phyloP scores from a whole-genome alignment of 2,797 vertebrate species.

The Ciconia nigra region DNA sequence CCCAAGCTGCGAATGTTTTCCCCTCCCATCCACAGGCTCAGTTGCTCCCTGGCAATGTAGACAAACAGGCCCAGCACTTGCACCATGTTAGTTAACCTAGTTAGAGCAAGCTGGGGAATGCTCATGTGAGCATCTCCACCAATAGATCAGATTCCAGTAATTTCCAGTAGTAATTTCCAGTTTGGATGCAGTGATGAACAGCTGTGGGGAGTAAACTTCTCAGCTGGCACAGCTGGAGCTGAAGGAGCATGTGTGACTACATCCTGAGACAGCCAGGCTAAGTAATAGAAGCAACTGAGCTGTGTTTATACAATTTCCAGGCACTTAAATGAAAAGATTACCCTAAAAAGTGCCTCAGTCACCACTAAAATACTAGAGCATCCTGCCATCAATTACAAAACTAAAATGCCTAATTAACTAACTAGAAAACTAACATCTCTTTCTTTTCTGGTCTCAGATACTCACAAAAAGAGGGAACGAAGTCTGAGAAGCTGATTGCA shows the following conservation, averaged over 20 bases:
- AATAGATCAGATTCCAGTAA: background rate
- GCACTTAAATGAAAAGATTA: background rate
- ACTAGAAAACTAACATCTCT: background rate
- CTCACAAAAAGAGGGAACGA: background rate
- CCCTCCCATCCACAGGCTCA: background rate
- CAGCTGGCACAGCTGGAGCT: conserved; percentile 1
- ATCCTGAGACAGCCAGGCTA: background rate
- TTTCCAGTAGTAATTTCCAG: background rate
- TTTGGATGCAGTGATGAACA: background rate
- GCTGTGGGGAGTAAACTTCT: background rate
- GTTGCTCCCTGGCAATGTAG: background rate
- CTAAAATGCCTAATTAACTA: background rate
- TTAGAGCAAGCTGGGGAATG: background rate
- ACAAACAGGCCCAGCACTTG: background rate
- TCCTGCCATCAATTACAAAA: conserved; percentile 8
- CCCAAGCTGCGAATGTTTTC: fast-evolving
- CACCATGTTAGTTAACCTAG: background rate
- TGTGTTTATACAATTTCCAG: background rate
- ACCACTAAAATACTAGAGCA: background rate
- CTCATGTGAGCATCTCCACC: background rate
- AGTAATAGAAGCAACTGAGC: background rate
- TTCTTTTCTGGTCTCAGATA: background rate
- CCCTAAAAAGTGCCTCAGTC: background rate
- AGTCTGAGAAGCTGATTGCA: background rate
- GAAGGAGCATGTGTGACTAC: background rate